A percentile compares a stretch with the other conserved stretches of the same genome.
Evolutionary conservation across 1,140 invertebrate species (phyloP).

Genomic region (Penaeus japonicus): DNA sequence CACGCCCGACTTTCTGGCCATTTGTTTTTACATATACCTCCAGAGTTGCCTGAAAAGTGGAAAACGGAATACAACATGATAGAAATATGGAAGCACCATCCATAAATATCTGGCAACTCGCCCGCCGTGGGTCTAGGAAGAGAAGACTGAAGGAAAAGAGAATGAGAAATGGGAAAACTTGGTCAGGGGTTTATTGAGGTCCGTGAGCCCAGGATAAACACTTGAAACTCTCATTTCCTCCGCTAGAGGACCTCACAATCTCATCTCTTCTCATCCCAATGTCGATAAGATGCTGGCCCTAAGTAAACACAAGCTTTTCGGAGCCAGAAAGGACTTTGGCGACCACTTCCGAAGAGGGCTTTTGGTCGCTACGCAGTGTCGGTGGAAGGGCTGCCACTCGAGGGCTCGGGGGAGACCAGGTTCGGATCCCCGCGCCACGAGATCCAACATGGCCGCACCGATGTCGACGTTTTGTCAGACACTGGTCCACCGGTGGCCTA

Average conservation of each 20-base stretch:
- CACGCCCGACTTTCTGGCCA: no score
- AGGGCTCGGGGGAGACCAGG: slow-evolving; percentile 4
- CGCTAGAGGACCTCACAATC: slow-evolving; percentile 58
- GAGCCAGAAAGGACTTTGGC: slow-evolving; percentile 48
- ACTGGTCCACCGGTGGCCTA: slow-evolving; percentile 45
- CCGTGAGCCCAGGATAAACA: slow-evolving; percentile 60
- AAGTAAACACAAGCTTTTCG: slow-evolving; percentile 56
- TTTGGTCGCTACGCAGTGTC: slow-evolving; percentile 41
- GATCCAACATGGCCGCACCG: slow-evolving; percentile 50
- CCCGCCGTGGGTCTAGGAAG: slow-evolving; percentile 4
- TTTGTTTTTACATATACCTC: no score
- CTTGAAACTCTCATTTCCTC: slow-evolving; percentile 60
- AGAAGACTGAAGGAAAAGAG: slow-evolving; percentile 54
- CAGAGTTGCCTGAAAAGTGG: background rate
- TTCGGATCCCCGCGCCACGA: slow-evolving; percentile 39
- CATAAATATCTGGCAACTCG: slow-evolving; percentile 40
- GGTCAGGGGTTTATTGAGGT: slow-evolving; percentile 58
- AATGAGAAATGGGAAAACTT: slow-evolving; percentile 53
- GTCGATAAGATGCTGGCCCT: slow-evolving; percentile 60
- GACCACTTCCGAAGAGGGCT: slow-evolving; percentile 25
- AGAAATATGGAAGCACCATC: background rate
- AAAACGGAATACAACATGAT: background rate
- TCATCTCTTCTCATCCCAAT: slow-evolving; percentile 60
- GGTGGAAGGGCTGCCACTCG: slow-evolving; percentile 38
- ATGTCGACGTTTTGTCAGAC: slow-evolving; percentile 52